A percentile compares a stretch with the other conserved stretches of the same genome.
Conservation (phyloP, 2,797 vertebrate genomes). For the Dromococcyx pavoninus region DNA sequence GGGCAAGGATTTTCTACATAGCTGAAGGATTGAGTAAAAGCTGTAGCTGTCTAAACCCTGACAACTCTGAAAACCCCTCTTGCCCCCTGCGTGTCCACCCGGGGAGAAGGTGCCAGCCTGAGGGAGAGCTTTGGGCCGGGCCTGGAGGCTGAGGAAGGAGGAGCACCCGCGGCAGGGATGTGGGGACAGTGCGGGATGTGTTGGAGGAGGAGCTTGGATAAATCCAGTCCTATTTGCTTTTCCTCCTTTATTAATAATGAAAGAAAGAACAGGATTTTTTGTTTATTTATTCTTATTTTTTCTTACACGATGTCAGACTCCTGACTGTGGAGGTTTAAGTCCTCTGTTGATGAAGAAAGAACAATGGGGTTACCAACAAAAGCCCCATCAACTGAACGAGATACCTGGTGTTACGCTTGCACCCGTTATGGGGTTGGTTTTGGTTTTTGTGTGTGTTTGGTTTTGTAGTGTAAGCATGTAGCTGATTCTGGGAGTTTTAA, state of each 20-base stretch:
- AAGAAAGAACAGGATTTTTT: neutral
- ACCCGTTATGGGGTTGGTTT: neutral
- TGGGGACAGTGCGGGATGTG: fast-evolving
- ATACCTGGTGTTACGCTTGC: neutral
- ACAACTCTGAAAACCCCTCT: neutral
- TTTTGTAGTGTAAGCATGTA: neutral
- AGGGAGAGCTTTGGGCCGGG: neutral
- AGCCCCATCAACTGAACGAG: neutral
- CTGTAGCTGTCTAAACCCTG: neutral
- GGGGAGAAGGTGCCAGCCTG: fast-evolving
- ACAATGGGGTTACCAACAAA: neutral
- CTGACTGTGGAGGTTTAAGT: neutral
- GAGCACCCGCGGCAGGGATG: fast-evolving
- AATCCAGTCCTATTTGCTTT: neutral
- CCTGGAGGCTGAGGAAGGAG: neutral
- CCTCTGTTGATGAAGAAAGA: neutral
- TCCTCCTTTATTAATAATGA: neutral
- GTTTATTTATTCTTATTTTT: neutral
- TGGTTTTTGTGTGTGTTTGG: neutral
- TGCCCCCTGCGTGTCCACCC: neutral
- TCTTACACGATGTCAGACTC: neutral
- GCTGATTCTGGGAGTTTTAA: neutral
- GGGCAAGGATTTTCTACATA: neutral
- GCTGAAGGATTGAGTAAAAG: neutral
- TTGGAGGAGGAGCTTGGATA: neutral